Evolutionary conservation across 2,888 invertebrate species (phyloP).

Genomic region (Cordilura impudica): DNA sequence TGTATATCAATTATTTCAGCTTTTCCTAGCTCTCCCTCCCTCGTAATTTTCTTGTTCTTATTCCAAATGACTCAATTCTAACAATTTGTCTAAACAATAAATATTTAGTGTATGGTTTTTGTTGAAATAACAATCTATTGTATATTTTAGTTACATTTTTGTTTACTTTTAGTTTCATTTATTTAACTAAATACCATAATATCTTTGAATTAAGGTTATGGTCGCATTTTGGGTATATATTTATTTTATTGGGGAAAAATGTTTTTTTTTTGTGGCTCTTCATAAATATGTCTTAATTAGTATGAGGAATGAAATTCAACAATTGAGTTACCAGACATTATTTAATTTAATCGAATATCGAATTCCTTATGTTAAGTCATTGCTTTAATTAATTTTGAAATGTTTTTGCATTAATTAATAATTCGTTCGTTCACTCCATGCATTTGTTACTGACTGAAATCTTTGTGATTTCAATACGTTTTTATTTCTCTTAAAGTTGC

Average conservation of each 20-base stretch:
- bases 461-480: too few relatives aligned
- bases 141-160: not conserved
- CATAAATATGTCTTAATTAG: conserved; percentile 39
- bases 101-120: not conserved
- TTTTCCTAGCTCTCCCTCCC: not conserved
- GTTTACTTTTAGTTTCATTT: not conserved
- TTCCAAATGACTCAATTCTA: too few relatives aligned
- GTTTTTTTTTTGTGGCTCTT: conserved; percentile 19
- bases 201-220: not conserved
- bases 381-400: too few relatives aligned
- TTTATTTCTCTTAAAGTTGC: too few relatives aligned
- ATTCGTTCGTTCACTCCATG: too few relatives aligned
- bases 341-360: too few relatives aligned
- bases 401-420: too few relatives aligned
- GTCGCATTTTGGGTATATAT: not conserved
- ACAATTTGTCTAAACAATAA: not conserved
- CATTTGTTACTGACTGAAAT: too few relatives aligned
- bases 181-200: not conserved
- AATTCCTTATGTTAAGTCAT: too few relatives aligned
- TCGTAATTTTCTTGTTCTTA: not conserved
- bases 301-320: conserved; percentile 1
- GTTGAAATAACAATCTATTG: too few relatives aligned
- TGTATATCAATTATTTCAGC: too few relatives aligned
- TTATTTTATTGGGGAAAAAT: not conserved
- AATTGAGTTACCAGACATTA: too few relatives aligned